A percentile compares a stretch with the other conserved stretches of the same genome.
Evolutionary conservation across 1,140 invertebrate genomes (phyloP).

Genomic region (Atta texana): DNA sequence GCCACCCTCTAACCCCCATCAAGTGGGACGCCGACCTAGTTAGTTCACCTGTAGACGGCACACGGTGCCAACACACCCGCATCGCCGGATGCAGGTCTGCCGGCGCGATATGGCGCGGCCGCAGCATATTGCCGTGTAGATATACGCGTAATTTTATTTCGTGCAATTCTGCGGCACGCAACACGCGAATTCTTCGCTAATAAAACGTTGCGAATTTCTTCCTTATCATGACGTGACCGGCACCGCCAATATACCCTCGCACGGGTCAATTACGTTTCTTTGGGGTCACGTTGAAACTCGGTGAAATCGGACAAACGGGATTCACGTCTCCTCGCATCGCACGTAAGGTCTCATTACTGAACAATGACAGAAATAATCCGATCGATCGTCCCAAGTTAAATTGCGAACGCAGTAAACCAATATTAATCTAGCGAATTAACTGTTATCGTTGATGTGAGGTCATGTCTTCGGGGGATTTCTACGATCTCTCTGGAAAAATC

Average conservation of each 20-base stretch:
- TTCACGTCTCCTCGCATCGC: neutral
- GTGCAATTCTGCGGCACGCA: slow-evolving; percentile 61
- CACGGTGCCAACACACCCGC: slow-evolving; percentile 67
- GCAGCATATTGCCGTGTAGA: slow-evolving; percentile 43
- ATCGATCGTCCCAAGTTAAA: neutral
- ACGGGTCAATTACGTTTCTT: slow-evolving; percentile 22
- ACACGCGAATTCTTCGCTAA: slow-evolving; percentile 64
- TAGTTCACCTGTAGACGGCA: slow-evolving; percentile 76
- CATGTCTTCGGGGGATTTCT: neutral
- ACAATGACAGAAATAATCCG: neutral
- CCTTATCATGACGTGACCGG: neutral
- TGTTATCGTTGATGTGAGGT: neutral
- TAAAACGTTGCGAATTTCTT: slow-evolving; percentile 44
- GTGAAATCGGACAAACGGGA: neutral
- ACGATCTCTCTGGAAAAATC: neutral
- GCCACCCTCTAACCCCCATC: slow-evolving; percentile 47
- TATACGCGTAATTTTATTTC: slow-evolving; percentile 30
- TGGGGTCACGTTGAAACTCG: neutral
- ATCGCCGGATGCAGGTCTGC: slow-evolving; percentile 59
- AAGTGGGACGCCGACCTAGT: slow-evolving; percentile 78
- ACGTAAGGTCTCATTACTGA: neutral
- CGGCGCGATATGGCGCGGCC: slow-evolving; percentile 32
- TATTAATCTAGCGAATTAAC: neutral
- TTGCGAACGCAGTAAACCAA: neutral
- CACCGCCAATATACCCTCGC: slow-evolving; percentile 1